Base-by-base conservation (phyloP, 2,888 invertebrate genomes). In the Drosophila anomalata region DNA sequence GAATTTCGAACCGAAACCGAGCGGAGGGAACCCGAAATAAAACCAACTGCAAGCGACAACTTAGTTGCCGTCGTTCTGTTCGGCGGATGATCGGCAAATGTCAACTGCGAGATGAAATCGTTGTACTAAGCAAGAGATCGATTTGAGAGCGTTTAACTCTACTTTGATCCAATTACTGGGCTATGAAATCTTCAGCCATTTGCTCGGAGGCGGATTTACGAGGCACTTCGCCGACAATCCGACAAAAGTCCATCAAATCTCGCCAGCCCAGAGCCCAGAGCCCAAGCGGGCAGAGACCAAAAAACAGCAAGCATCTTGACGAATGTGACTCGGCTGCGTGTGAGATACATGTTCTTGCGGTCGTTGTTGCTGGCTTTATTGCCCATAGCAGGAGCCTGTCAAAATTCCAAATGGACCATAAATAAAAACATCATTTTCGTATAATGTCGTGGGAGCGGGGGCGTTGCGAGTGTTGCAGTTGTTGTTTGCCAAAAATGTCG, bases 331-430 rank as follows among this genome's bases (percentile, higher is more conserved):
- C 47, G 31, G 20, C 51, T 33, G 11, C 60, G 39, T 57, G 54
- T 56, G 51, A n/a, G 22, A 26, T 56, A 14, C 24, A 62, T 53
- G 77, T 31, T 62, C 42, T 46, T 63, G 51, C 36, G 62, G 65
- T 14, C 61, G 62, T 61, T 72, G 73, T 46, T 76, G 74, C 39
- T 73, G 72, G 51, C 72, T 80, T 85, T 85, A 86, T 87, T 84
- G 79, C 87, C 87, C 83, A 72, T 88, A 76, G 86, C 83, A 73
- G 79, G 74, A 77, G 78, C 70, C 89, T 89, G 90, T 90, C 89
- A 89, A 89, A 90, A 89, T 84, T 85, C 81, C 88, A 89, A 90
- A 90, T 89, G 89, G 87, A 79, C 89, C 90, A 89, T 90, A 89
- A 90, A 90, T 90, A 90, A 90, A 90, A 90, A 86, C 90, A 90